Conservation (phyloP, 2,797 vertebrate species). For the Phrynocephalus forsythii region DNA sequence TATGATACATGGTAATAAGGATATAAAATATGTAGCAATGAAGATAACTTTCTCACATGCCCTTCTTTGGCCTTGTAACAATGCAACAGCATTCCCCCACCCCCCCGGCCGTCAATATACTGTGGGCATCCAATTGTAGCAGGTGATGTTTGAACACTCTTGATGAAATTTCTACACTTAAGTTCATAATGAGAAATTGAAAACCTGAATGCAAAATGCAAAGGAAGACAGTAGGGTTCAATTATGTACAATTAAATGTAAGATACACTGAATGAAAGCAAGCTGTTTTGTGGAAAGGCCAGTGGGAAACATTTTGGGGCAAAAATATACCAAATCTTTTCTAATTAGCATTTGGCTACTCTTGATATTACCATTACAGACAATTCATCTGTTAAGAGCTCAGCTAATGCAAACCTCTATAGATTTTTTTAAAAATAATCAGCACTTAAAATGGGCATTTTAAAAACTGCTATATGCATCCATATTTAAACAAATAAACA, state of each 20-base stretch:
- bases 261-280: background rate
- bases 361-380: background rate
- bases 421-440: background rate
- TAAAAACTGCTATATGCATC: background rate
- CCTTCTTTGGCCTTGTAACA: background rate
- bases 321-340: background rate
- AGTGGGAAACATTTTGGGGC: background rate
- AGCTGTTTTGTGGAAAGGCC: background rate
- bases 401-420: background rate
- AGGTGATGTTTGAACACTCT: background rate
- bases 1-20: background rate
- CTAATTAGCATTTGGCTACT: background rate
- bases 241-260: background rate
- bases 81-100: background rate
- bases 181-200: background rate
- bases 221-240: background rate
- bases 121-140: background rate
- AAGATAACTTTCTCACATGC: background rate
- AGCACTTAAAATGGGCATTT: background rate
- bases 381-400: background rate
- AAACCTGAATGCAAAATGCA: background rate
- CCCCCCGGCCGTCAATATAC: background rate
- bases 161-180: background rate
- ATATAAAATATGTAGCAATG: background rate
- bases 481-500: background rate